A percentile compares a stretch with the other conserved stretches of the same genome.
Conservation (phyloP, 2,888 invertebrate species). For the Liopterus haemorrhoidalis region DNA sequence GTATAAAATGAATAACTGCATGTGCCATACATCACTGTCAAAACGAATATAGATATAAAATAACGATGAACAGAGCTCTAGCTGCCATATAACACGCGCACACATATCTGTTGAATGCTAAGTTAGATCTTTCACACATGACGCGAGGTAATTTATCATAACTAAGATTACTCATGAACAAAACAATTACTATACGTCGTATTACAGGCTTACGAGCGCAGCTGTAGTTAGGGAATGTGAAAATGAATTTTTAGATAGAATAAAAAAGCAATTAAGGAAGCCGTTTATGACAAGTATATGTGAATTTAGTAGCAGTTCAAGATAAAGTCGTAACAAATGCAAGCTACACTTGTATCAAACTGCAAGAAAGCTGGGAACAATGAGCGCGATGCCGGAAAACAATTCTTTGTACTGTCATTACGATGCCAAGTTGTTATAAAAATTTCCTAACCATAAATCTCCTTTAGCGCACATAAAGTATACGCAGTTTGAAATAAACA, state of each 20-base stretch:
- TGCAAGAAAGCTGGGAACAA: too few relatives aligned
- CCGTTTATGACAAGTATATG: too few relatives aligned
- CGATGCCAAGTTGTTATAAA: too few relatives aligned
- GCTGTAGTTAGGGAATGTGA: too few relatives aligned
- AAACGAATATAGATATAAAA: constrained; percentile 47
- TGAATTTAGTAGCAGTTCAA: too few relatives aligned
- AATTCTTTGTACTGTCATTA: too few relatives aligned
- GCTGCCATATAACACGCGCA: constrained; percentile 25
- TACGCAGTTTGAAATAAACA: constrained; percentile 17
- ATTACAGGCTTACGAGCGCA: constrained; percentile 7
- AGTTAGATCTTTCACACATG: constrained; percentile 22
- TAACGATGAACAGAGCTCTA: constrained; percentile 42
- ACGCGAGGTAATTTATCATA: constrained; percentile 24
- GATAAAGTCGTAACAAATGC: too few relatives aligned
- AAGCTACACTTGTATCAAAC: too few relatives aligned
- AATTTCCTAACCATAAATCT: too few relatives aligned
- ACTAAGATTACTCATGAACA: constrained; percentile 22
- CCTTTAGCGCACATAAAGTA: constrained; percentile 14
- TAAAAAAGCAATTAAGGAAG: too few relatives aligned
- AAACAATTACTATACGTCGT: constrained; percentile 22
- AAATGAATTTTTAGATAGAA: too few relatives aligned
- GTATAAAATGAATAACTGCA: constrained; percentile 46
- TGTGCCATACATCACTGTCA: constrained; percentile 49
- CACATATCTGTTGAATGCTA: constrained; percentile 24
- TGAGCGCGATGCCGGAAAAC: too few relatives aligned